Base-by-base conservation (phyloP, 2,888 invertebrate genomes). In the Aromia moschata region DNA sequence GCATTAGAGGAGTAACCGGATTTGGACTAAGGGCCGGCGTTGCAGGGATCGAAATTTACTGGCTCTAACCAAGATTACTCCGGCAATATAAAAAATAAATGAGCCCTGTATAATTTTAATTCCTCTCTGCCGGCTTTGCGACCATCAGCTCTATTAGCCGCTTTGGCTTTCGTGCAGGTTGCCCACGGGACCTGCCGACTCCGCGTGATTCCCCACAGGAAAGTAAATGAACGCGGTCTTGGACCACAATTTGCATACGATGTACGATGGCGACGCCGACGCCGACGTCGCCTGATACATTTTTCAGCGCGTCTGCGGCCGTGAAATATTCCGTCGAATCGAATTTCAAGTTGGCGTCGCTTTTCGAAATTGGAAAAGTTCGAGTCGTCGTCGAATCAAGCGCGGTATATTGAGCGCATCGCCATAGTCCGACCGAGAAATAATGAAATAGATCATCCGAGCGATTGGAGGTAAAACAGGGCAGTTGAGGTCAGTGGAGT, bases 191-290 rank as follows among this genome's bases (percentile, higher is more conserved):
- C 10, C 20, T 12, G 37, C 25, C 15, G 9, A 20, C 30, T 37
- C 16, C 40, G 14, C 10, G 33, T n/a, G n/a, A n/a, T 38, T 14
- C 25, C 38, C 49, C 20, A 18, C 37, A 25, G 49, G 45, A 31
- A 31, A 45, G 25, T 45, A 45, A 45, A 25, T 45, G 25, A 30
- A 45, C 31, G 4, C n/a, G 16, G 45, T 45, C 45, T 31, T 45
- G 45, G 45, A 14, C 40, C 14, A 38, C 30, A 38, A 49, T 49
- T 49, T 49, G 38, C 49, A 40, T 49, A 25, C 25, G 20, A n/a
- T n/a, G n/a, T n/a, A n/a, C n/a, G n/a, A n/a, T n/a, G n/a, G n/a
- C n/a, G n/a, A 18, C 33, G 47, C 17, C 37, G 12, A 17, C 14
- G 2, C 7, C 37, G 3, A 3, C 3, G 3, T 7, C 25, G 25